Base-by-base conservation (phyloP, 1,140 invertebrate genomes). In the Lordiphosa mommai region DNA sequence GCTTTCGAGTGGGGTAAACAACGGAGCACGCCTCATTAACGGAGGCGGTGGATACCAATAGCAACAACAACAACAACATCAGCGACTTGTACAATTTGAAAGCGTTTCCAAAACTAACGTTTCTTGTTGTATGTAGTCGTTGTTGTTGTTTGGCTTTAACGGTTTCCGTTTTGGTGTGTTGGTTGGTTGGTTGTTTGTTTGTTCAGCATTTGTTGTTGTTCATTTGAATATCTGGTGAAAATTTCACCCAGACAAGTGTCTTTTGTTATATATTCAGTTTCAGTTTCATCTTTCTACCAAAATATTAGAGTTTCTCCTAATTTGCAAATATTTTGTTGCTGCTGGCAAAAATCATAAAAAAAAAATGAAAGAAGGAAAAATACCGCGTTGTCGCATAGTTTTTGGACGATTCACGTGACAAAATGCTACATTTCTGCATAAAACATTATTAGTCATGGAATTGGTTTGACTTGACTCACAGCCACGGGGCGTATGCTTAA, bases 161-260 rank as follows among this genome's bases (percentile, higher is more conserved):
- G 79, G 77, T 84, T 84, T 84, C 77, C 79, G 72, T 72, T 84
- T 84, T 84, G 77, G 55, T 82, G 43, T 66, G 47, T 79, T 65
- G 49, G 43, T 55, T 61, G 57, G 6, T 50, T 51, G 47, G 4
- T 70, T 77, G 60, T 82, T 71, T 80, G 71, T 82, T 80, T 74
- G 65, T 43, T 61, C 47, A 68, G 55, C 40, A 41, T 32, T 66
- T 55, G 12, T 50, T 73, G 69, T 33, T 56, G 61, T 76, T 85
- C 64, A 84, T 84, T 85, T 84, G 73, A 84, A 84, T 84, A 86
- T 61, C 79, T 60, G 56, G 80, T 84, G 80, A 84, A 84, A 84
- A 85, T 84, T 84, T 84, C 77, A 84, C 77, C 80, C 69, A 73
- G 82, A 80, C 77, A 85, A 85, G 79, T 84, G 77, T 57, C 72